Conservation (phyloP, 2,113 vertebrate species). For the Verasper variegatus region DNA sequence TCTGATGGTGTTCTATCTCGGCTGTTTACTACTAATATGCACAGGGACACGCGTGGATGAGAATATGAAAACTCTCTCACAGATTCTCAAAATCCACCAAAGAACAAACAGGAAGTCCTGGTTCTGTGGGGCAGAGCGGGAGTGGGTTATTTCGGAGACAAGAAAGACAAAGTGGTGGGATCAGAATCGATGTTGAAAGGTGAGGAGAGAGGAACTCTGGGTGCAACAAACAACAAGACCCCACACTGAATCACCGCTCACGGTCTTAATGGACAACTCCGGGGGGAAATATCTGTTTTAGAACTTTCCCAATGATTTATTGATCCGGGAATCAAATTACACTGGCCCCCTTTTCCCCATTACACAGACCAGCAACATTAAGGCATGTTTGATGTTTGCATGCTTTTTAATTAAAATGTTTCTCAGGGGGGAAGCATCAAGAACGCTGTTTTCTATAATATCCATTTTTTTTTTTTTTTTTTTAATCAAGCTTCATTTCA, state of each 20-base stretch:
- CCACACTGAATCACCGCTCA: conserved; percentile 60
- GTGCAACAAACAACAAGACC: conserved; percentile 47
- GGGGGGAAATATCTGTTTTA: conserved; percentile 66
- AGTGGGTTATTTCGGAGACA: conserved; percentile 31
- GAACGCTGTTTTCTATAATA: conserved; percentile 26
- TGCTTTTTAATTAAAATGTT: conserved; percentile 67
- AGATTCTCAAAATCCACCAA: background rate
- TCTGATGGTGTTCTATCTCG: background rate
- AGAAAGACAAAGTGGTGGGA: conserved; percentile 26
- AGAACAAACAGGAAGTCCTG: conserved; percentile 36
- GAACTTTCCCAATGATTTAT: conserved; percentile 68
- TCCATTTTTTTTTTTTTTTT: conserved; percentile 12
- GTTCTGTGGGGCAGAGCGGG: conserved; percentile 36
- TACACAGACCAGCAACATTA: conserved; percentile 31
- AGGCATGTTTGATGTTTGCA: conserved; percentile 52
- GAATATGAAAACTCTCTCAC: background rate
- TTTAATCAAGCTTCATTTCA: conserved; percentile 43
- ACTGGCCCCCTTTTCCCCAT: conserved; percentile 14
- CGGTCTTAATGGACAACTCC: conserved; percentile 63
- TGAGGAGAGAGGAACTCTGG: conserved; percentile 44
- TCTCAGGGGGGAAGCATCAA: conserved; percentile 28
- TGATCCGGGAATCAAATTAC: conserved; percentile 65
- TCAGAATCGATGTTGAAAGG: conserved; percentile 56
- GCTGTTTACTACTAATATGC: conserved; percentile 38
- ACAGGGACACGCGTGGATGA: background rate